These are phyloP conservation scores for Pygocentrus nattereri DNA, from an alignment of 2,797 vertebrate genomes.

Conservation along the genomic window DNA sequence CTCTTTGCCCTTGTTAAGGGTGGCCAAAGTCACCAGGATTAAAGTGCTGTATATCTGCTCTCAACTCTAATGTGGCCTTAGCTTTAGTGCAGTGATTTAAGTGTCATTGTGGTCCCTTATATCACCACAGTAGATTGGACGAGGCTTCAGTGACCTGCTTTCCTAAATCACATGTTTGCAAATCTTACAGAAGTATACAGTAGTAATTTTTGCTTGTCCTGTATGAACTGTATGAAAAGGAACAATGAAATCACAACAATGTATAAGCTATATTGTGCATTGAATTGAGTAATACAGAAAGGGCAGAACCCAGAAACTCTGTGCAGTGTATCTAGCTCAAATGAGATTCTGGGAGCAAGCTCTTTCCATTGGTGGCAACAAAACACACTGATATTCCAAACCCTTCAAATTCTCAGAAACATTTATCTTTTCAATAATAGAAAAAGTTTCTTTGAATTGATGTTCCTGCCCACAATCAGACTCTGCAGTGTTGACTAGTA, in stretches of 20 bases:
- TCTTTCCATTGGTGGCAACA: background rate
- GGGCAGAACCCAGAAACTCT: background rate
- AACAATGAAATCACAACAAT: background rate
- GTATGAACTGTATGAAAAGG: background rate
- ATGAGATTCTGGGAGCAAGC: background rate
- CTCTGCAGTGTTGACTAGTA: no score
- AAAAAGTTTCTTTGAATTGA: no score
- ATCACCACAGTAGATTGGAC: constrained; percentile 1
- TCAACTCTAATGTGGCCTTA: constrained; percentile 10
- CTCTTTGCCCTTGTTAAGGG: constrained; percentile 10
- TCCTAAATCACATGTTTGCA: constrained; percentile 2
- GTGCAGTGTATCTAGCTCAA: background rate
- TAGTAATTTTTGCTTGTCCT: background rate
- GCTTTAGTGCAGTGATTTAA: constrained; percentile 25
- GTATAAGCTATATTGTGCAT: background rate
- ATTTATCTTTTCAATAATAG: background rate
- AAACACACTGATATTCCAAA: background rate
- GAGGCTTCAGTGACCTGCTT: background rate
- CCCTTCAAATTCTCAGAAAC: background rate
- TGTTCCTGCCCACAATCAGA: no score
- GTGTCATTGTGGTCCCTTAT: constrained; percentile 16
- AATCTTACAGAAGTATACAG: background rate
- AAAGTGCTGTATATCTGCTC: constrained; percentile 19
- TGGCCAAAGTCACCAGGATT: constrained; percentile 31
- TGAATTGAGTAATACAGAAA: background rate